phyloP scores from a whole-genome alignment of 2,797 vertebrate species.

The Alfaro cultratus region DNA sequence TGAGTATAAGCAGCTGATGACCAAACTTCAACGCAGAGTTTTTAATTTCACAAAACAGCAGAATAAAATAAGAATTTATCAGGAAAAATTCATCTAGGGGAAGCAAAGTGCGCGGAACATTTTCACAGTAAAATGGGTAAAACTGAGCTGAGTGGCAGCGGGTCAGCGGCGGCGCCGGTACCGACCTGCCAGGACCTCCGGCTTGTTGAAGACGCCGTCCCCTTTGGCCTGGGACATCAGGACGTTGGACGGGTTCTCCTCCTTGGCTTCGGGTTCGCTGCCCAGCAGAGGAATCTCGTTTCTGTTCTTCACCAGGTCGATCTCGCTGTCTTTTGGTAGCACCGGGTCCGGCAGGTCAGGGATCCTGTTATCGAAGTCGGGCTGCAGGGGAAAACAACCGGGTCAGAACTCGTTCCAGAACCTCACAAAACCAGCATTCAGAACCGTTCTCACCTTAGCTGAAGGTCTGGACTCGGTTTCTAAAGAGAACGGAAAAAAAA shows the following conservation, averaged over 20 bases:
- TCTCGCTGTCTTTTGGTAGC: conserved; percentile 57
- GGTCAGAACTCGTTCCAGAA: too few relatives aligned
- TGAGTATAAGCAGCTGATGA: too few relatives aligned
- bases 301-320: conserved; percentile 67
- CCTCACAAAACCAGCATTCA: not conserved
- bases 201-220: conserved; percentile 88
- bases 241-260: conserved; percentile 83
- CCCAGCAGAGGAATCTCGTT: conserved; percentile 78
- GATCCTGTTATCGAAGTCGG: conserved; percentile 82
- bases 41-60: too few relatives aligned
- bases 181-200: conserved; percentile 93
- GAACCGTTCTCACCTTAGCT: conserved; percentile 55
- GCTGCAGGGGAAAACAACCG: conserved; percentile 50
- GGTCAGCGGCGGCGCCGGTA: not conserved
- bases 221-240: conserved; percentile 89
- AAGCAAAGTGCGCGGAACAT: too few relatives aligned
- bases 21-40: too few relatives aligned
- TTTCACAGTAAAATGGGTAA: too few relatives aligned
- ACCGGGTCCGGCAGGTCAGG: conserved; percentile 72
- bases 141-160: too few relatives aligned
- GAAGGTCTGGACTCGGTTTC: conserved; percentile 29
- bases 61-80: not conserved
- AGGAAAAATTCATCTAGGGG: too few relatives aligned
- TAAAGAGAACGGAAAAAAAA: conserved; percentile 31
- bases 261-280: not conserved